Base-by-base conservation (phyloP, 2,113 vertebrate species). In the Xenopus tropicalis region DNA sequence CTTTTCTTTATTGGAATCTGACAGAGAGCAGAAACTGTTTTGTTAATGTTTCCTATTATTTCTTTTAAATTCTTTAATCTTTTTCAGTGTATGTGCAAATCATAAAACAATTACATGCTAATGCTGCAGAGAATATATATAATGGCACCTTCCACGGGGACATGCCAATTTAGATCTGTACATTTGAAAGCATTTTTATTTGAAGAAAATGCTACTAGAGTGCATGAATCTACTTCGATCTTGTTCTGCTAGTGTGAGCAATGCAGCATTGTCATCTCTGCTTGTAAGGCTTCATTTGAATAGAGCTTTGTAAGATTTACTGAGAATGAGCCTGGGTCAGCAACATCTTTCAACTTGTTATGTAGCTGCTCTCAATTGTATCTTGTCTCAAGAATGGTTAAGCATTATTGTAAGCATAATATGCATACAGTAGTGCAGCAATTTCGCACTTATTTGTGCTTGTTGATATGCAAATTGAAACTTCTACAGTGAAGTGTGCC, bases 331-430 rank as follows among this genome's bases (percentile, higher is more conserved):
- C 16, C 52, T 17, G 52, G 52, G 52, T 54, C 52, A n/a, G 52
- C 52, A 54, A 54, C 52, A 54, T 54, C 52, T 54, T 54, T 54
- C 19, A 17, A 54, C 52, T n/a, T 54, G 52, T 54, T 54, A 54
- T 54, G 52, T 54, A n/a, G 52, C 52, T 54, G 19, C 7, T 14
- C 19, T 54, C 52, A 54, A 54, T 54, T 54, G 52, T 54, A n/a
- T 54, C 52, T 54, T 54, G 52, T 54, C 16, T 54, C 52, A 20
- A 54, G 16, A 54, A 17, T n/a, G 19, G 1, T 54, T 54, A 54
- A 54, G 16, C 52, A 54, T 54, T 48, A 54, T 54, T 54, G 11
- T 54, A 54, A 54, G 16, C 19, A 54, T n/a, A 54, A 54, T 54
- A 54, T 54, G 52, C 19, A n/a, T 54, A n/a, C 9, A n/a, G 52